Conservation (phyloP, 2,888 invertebrate genomes). For the Apeira syringaria region DNA sequence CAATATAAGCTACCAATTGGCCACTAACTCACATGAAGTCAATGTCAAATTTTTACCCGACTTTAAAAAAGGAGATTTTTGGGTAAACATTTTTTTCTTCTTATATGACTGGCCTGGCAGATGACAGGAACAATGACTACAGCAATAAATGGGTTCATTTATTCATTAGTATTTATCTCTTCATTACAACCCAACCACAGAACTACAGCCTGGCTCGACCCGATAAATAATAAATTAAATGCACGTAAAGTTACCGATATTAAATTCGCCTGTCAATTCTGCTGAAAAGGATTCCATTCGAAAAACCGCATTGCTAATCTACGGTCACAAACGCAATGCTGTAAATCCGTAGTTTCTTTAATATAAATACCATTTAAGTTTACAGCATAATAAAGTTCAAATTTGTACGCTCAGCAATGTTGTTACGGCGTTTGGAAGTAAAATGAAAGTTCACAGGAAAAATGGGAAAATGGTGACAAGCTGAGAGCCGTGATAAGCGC, state of each 20-base stretch:
- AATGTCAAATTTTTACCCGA: too few relatives aligned
- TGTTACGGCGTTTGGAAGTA: slow-evolving; percentile 28
- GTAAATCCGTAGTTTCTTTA: slow-evolving; percentile 29
- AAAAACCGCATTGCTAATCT: slow-evolving; percentile 78
- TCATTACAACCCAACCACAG: slow-evolving; percentile 44
- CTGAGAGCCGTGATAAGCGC: slow-evolving; percentile 81
- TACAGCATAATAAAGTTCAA: slow-evolving; percentile 24
- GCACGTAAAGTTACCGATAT: slow-evolving; percentile 48
- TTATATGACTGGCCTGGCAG: too few relatives aligned
- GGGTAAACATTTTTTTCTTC: too few relatives aligned
- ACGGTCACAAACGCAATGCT: slow-evolving; percentile 30
- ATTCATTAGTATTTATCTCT: too few relatives aligned
- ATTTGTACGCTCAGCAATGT: slow-evolving; percentile 7
- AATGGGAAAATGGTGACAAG: slow-evolving; percentile 78
- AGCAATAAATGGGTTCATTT: too few relatives aligned
- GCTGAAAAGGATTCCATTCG: slow-evolving; percentile 66
- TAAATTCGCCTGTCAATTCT: slow-evolving; percentile 69
- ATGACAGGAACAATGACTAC: too few relatives aligned
- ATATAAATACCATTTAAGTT: slow-evolving; percentile 13
- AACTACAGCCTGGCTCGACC: slow-evolving; percentile 42
- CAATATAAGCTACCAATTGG: too few relatives aligned
- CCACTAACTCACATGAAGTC: too few relatives aligned
- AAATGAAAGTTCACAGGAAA: slow-evolving; percentile 56
- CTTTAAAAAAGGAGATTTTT: too few relatives aligned
- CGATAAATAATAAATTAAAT: slow-evolving; percentile 54